phyloP scores from a whole-genome alignment of 1,140 invertebrate species.

The Plodia interpunctella region DNA sequence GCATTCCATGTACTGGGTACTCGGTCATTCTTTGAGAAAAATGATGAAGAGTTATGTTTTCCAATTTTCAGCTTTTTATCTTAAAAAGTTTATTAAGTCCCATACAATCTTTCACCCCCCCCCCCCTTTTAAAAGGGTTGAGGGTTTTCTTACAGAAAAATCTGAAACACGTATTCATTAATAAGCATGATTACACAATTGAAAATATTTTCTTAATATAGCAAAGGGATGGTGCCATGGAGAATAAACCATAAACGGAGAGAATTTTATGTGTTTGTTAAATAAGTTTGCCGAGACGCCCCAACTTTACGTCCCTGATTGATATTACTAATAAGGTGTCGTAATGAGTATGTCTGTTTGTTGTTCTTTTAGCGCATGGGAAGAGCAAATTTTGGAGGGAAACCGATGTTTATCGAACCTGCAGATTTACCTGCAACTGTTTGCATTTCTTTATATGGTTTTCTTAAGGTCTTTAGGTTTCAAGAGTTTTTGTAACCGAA shows the following conservation, averaged over 20 bases:
- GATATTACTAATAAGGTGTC: conserved; percentile 4
- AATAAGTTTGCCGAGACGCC: background rate
- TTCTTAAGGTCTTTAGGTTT: too few species aligned
- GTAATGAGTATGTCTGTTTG: background rate
- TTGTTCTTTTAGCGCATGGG: background rate
- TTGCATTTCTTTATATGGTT: background rate
- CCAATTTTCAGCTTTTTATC: too few species aligned
- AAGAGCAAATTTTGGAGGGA: background rate
- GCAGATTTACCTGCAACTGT: background rate
- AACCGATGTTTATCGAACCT: background rate
- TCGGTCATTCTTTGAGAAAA: too few species aligned
- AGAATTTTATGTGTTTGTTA: background rate
- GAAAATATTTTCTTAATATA: background rate
- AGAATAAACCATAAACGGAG: background rate
- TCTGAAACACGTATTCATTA: too few species aligned
- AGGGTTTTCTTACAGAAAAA: too few species aligned
- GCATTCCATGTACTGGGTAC: too few species aligned
- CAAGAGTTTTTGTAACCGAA: too few species aligned
- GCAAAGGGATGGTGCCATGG: background rate
- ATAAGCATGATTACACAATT: too few species aligned
- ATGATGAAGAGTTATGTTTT: too few species aligned
- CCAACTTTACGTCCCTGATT: background rate
- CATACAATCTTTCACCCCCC: too few species aligned
- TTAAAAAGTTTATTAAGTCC: too few species aligned
- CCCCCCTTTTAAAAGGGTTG: too few species aligned